A percentile compares a stretch with the other conserved stretches of the same genome.
Conservation (phyloP, 2,113 vertebrate species). For the Nestor notabilis region DNA sequence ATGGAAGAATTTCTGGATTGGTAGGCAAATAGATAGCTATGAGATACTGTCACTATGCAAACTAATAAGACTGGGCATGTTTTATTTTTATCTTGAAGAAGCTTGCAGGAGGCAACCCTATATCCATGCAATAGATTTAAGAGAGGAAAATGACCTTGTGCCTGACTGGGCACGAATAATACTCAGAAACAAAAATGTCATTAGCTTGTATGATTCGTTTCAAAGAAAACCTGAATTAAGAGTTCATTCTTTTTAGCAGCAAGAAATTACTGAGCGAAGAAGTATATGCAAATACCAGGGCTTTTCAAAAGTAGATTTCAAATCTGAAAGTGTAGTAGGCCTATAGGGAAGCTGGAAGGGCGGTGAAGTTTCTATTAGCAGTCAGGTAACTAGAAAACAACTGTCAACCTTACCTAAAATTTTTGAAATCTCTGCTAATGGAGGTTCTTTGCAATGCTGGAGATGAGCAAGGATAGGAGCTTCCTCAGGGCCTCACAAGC, state of each 20-base stretch:
- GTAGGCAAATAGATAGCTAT: not conserved
- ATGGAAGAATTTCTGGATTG: not conserved
- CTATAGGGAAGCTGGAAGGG: not conserved
- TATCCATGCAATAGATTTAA: not conserved
- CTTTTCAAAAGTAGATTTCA: not conserved
- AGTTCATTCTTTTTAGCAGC: not conserved
- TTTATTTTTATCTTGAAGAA: not conserved
- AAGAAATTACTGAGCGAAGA: not conserved
- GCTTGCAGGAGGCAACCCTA: not conserved
- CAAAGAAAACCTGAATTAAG: not conserved
- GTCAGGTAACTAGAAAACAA: not conserved
- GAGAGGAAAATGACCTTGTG: not conserved
- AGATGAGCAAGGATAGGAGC: not conserved
- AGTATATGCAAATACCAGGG: not conserved
- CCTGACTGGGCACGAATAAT: not conserved
- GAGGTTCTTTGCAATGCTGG: not conserved
- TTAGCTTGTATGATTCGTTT: not conserved
- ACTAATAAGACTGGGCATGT: not conserved
- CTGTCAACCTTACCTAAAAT: not conserved
- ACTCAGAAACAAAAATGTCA: not conserved
- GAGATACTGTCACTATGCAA: not conserved
- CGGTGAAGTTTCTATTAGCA: not conserved
- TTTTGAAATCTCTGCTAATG: not conserved
- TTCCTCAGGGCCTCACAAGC: not conserved
- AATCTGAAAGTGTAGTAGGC: not conserved